Evolutionary conservation across 2,888 invertebrate genomes (phyloP), one percentile per base, ranked within the genome.

Genomic region (Mythimna pallens): DNA sequence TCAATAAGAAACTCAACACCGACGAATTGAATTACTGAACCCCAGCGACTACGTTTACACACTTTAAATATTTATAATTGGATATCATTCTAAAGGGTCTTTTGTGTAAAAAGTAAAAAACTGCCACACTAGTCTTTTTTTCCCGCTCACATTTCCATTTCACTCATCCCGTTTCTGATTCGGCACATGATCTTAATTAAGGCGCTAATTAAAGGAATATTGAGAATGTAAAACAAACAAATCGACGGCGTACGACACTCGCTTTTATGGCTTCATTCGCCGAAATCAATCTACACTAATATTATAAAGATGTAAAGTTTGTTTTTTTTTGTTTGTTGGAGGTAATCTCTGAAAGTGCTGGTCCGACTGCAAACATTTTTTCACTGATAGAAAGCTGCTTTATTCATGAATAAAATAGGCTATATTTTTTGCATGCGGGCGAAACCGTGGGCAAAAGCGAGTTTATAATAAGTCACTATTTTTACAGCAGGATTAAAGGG

Each of bases 1-100:
- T 95, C 95, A 95, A 95, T 95, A 95, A 89, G 95, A 92, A 95
- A 95, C 91, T 90, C 90, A 88, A 95, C 89, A 92, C 93, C 89
- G 85, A 78, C 86, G 94, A 93, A 93, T 95, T 91, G 90, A 92
- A 92, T 95, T 93, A 94, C 95, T 86, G 87, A 87, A 87, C 90
- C 92, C 92, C 88, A 90, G 87, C 81, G 81, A 86, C 87, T 88
- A 89, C 87, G 88, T 91, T 90, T 89, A 91, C 88, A 90, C 92
- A 91, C 90, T 92, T 93, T 93, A 92, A 93, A 94, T 94, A 93
- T 94, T 94, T 94, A 94, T 94, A 93, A 94, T 93, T 93, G 91
- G 88, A 91, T 90, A 88, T 86, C 81, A 85, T 87, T 84, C 85
- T 86, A 83, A 86, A 89, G 91, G 90, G 88, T 87, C 83, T 78